phyloP scores from a whole-genome alignment of 1,140 invertebrate genomes.

The Caligus rogercresseyi region DNA sequence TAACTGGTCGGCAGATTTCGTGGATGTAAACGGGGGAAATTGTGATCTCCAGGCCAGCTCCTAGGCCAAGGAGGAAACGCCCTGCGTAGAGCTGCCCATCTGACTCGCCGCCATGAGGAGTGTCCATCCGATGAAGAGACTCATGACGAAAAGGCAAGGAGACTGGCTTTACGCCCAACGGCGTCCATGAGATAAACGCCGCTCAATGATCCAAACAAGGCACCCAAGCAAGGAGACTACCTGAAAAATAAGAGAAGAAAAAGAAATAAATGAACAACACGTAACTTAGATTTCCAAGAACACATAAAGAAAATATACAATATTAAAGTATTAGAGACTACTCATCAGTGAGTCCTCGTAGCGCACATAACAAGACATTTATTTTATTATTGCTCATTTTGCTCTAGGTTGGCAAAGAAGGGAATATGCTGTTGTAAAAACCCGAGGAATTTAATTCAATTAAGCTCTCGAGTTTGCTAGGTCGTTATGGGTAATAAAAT shows the following conservation, averaged over 20 bases:
- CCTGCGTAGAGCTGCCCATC: constrained; percentile 11
- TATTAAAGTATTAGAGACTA: too few relatives aligned
- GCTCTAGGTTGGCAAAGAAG: too few relatives aligned
- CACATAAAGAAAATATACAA: too few relatives aligned
- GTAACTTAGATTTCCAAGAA: too few relatives aligned
- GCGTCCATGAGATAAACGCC: constrained; percentile 15
- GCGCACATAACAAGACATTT: too few relatives aligned
- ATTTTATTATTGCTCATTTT: too few relatives aligned
- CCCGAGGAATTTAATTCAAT: too few relatives aligned
- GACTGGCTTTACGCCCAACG: constrained; percentile 6
- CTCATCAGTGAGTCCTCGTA: too few relatives aligned
- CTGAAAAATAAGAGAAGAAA: constrained; percentile 6
- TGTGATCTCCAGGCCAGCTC: constrained; percentile 14
- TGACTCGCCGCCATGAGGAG: constrained; percentile 15
- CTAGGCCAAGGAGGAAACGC: constrained; percentile 11
- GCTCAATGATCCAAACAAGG: constrained; percentile 11
- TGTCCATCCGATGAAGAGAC: constrained; percentile 17
- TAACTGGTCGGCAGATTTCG: constrained; percentile 14
- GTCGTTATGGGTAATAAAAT: too few relatives aligned
- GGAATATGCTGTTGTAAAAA: too few relatives aligned
- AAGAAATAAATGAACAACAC: neutral
- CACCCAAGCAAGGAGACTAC: constrained; percentile 16
- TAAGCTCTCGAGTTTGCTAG: too few relatives aligned
- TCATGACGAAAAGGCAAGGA: constrained; percentile 15
- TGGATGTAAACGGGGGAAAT: constrained; percentile 16